Conservation (phyloP, 1,140 invertebrate species). For the Trichomalopsis sarcophagae region DNA sequence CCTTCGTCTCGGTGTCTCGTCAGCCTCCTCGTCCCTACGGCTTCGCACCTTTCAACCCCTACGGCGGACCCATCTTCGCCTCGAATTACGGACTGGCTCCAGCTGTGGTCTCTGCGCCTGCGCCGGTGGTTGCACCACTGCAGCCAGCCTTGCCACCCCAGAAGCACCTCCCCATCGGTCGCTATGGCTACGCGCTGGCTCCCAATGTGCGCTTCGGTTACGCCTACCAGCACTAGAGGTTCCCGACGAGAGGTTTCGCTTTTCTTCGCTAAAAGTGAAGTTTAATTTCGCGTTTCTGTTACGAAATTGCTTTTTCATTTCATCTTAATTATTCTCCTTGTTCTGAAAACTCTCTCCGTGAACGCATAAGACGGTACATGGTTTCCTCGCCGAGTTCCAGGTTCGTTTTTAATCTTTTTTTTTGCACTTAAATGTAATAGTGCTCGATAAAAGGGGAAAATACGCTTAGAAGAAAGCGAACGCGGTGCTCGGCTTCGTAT, state of each 20-base stretch:
- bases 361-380: too few species aligned
- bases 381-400: not conserved
- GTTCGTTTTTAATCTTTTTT: not conserved
- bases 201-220: conserved; percentile 20
- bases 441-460: not conserved
- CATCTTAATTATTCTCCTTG: too few species aligned
- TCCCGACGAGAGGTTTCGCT: not conserved
- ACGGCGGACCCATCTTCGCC: not conserved
- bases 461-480: not conserved
- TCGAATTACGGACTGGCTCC: not conserved
- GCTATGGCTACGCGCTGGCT: conserved; percentile 34
- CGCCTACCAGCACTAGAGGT: conserved; percentile 2
- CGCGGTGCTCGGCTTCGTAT: not conserved
- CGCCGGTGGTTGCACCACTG: conserved; percentile 3
- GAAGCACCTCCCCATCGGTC: conserved; percentile 43
- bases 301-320: too few species aligned
- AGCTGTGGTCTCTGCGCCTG: not conserved
- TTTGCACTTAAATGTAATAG: not conserved
- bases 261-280: too few species aligned
- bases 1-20: not conserved
- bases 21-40: not conserved
- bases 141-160: not conserved
- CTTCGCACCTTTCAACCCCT: not conserved
- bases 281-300: too few species aligned
- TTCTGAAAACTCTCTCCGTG: too few species aligned